phyloP scores from a whole-genome alignment of 2,113 vertebrate genomes.

The Egretta garzetta region DNA sequence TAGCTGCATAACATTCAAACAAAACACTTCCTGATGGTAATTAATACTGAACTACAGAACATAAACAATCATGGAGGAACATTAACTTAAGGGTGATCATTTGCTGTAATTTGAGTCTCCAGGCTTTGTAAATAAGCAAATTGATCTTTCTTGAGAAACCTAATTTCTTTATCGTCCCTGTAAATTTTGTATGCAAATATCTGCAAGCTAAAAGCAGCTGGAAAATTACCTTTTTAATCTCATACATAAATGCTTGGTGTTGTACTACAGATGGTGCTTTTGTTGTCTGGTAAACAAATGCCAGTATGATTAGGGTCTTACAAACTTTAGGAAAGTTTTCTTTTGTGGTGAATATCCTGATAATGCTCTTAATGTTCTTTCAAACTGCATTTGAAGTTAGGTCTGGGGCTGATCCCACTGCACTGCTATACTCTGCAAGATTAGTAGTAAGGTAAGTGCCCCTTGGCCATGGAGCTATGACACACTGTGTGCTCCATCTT shows the following conservation, averaged over 20 bases:
- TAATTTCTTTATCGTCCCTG: background rate
- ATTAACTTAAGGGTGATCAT: background rate
- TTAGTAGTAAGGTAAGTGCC: background rate
- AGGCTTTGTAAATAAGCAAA: background rate
- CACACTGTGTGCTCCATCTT: background rate
- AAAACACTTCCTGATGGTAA: background rate
- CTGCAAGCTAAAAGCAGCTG: background rate
- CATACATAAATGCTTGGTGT: background rate
- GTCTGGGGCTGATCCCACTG: background rate
- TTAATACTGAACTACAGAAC: background rate
- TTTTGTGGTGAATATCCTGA: background rate
- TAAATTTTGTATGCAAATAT: constrained; percentile 13
- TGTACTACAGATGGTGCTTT: background rate
- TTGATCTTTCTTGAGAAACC: background rate
- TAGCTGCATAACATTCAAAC: background rate
- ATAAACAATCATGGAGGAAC: background rate
- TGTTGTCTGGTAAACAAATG: background rate
- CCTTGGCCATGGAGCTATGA: accelerated
- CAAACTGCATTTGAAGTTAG: background rate
- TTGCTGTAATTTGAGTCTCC: background rate
- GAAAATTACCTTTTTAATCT: constrained; percentile 18
- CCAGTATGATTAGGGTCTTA: background rate
- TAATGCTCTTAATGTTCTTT: background rate
- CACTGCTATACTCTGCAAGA: background rate
- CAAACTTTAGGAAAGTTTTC: background rate